Evolutionary conservation across 2,888 invertebrate species (phyloP), one percentile per base, ranked within the genome.

Genomic region (Incurvaria masculella): DNA sequence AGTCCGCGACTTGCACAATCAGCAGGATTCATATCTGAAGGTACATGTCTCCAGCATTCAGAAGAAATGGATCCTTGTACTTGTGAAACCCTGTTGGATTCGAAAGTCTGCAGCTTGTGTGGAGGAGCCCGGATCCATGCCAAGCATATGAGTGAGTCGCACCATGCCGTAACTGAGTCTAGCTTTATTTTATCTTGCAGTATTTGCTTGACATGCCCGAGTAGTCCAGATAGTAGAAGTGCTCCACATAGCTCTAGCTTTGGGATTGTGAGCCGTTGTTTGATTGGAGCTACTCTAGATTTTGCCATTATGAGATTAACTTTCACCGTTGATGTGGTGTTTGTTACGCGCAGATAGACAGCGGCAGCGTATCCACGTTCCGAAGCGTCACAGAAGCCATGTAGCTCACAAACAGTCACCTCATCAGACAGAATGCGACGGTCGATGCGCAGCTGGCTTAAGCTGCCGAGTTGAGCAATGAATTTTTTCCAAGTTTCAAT

Each of bases 341-440:
- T 14, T 5, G 23, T 11, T 8, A 26, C 23, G 0, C 43, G 33
- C 10, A 52, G 17, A 45, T 52, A 53, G 10, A 50, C 44, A 6
- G 33, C 40, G 8, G 46, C 42, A 11, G 45, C 51, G 27, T 51
- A 51, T 16, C 53, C 44, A 45, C 41, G 21, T 18, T 49, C 46
- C 14, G 52, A 52, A 2, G 51, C 51, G 8, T 52, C 53, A 11
- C 47, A 41, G 44, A 55, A 54, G 14, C 51, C 53, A 44, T 49
- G 50, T 5, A 52, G 41, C 23, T 50, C 43, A 19, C 11, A 38
- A 52, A 45, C 1, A 8, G 14, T n/a, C 11, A n/a, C 3, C 14
- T 33, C 33, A 11, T 11, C 14, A 3, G 33, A 3, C 4, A 33
- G 8, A 3, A 33, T 33, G 11, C 14, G 33, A 33, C 33, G 33